phyloP scores from a whole-genome alignment of 2,797 vertebrate species.

The Tauraco hartlaubi region DNA sequence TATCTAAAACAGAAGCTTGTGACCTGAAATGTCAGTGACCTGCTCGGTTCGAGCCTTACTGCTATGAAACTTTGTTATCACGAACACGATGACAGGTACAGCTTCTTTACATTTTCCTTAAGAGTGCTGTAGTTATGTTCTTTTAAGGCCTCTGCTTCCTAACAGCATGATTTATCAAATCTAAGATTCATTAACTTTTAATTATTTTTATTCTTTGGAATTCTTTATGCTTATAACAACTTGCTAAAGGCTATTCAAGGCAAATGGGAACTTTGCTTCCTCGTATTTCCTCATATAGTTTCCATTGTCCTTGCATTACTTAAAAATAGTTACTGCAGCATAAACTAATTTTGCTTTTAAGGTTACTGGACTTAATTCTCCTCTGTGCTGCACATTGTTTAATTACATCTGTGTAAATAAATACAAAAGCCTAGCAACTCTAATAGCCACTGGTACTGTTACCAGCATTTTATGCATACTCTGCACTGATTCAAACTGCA shows the following conservation, averaged over 20 bases:
- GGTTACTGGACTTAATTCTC: not conserved
- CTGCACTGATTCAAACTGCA: not conserved
- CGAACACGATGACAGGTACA: not conserved
- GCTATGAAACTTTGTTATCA: not conserved
- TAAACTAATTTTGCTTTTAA: constrained; percentile 23
- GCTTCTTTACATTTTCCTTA: not conserved
- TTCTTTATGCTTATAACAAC: constrained; percentile 19
- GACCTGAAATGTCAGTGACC: not conserved
- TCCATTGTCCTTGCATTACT: not conserved
- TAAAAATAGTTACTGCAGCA: not conserved
- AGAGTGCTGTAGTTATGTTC: not conserved
- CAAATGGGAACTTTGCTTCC: constrained; percentile 44
- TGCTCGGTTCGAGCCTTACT: not conserved
- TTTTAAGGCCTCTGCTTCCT: constrained; percentile 14
- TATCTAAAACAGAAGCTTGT: not conserved
- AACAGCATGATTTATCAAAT: not conserved
- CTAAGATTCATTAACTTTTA: constrained; percentile 47
- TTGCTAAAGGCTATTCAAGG: constrained; percentile 26
- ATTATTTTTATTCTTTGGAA: constrained; percentile 23
- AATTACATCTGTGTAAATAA: constrained; percentile 19
- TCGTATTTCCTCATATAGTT: not conserved
- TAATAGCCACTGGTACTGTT: not conserved
- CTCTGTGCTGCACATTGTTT: not conserved
- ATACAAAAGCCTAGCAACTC: not conserved
- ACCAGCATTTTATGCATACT: not conserved